Evolutionary conservation across 2,888 invertebrate species (phyloP), one percentile per base, ranked within the genome.

Genomic region (Vannuccia rotundouncinata): DNA sequence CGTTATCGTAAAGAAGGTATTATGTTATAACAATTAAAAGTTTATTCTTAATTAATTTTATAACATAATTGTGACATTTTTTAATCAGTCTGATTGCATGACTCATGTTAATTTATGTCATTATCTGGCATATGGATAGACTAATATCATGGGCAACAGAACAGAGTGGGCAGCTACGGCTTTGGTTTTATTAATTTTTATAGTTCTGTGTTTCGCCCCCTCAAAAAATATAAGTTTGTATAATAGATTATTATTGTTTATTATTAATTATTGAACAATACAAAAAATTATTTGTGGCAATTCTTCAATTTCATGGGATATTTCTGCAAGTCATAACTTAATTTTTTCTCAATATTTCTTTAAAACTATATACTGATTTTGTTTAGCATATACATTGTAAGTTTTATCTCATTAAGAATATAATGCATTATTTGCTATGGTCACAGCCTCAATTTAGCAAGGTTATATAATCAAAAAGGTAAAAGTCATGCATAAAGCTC

Each of bases 1-100:
- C 77, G 77, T 59, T 77, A 77, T 59, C 31, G 45, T 5, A 77
- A 77, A 77, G 77, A 77, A 30, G 77, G 77, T 77, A 77, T 2
- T 28, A 29, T 2, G 25, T 2, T 66, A n/a, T n/a, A n/a, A n/a
- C n/a, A n/a, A n/a, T n/a, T 25, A 66, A 25, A 59, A 59, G 17
- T 17, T 59, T 59, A 17, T 59, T 59, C 13, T 59, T 59, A 17
- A 17, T 17, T 59, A 59, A 13, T 59, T 59, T 59, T 59, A 59
- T 59, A 66, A 66, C 27, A 1, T n/a, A n/a, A n/a, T n/a, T n/a
- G n/a, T n/a, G n/a, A n/a, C n/a, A n/a, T n/a, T n/a, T n/a, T n/a
- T n/a, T n/a, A n/a, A n/a, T n/a, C n/a, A n/a, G n/a, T n/a, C n/a
- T n/a, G n/a, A n/a, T n/a, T n/a, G n/a, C n/a, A n/a, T n/a, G n/a